Evolutionary conservation across 2,888 invertebrate species (phyloP), one percentile per base, ranked within the genome.

Genomic region (Oeneis ivallda): DNA sequence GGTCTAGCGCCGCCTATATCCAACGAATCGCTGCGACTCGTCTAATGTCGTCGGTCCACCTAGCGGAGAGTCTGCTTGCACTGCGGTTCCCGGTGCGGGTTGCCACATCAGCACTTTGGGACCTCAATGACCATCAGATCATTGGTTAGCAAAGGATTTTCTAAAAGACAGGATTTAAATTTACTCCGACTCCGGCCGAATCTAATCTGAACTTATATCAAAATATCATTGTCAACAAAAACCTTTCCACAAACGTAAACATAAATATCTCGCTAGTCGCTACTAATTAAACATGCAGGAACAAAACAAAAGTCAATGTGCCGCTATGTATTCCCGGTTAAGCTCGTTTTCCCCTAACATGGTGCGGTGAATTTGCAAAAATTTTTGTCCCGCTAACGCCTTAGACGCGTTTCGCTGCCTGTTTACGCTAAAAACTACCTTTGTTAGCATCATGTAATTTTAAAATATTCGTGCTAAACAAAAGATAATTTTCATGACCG

Each of bases 351-450:
- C 39, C 45, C 39, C 37, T 47, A 47, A 15, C 58, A 15, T 13
- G 26, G 17, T 50, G n/a, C 32, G n/a, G 60, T 15, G 34, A 37
- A 45, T 49, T 17, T 32, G 32, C 26, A 15, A 32, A n/a, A 26
- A 57, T 57, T 57, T 10, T n/a, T 54, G 32, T 43, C 45, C 1
- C 17, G n/a, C 26, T 15, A n/a, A 9, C 37, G 26, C 26, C 26
- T 26, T 7, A 9, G 26, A 57, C 19, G 19, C 15, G 37, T 54
- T 15, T 13, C 37, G 37, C 37, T 15, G 54, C 39, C 13, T 56
- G 56, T 41, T 56, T 53, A 53, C 34, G 34, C n/a, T 53, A n/a
- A 53, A 53, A 34, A 53, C 10, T 19, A 49, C 47, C 47, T 49
- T 49, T 49, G 47, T 49, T 49, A 49, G 47, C 17, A n/a, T 6